Conservation (phyloP, 2,797 vertebrate species). For the Scleropages formosus region DNA sequence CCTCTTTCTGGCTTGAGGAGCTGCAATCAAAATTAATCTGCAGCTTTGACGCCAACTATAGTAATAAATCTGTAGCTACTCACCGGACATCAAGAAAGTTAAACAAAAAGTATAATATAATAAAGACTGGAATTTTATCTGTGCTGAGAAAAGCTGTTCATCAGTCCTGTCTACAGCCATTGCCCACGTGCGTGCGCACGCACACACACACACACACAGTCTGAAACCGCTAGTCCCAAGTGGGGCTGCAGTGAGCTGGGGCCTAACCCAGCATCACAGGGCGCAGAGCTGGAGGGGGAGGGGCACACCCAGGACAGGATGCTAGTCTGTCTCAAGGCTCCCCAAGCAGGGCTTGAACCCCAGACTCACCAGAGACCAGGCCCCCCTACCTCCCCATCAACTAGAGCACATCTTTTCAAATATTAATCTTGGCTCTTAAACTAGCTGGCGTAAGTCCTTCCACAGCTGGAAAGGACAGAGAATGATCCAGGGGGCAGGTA, state of each 20-base stretch:
- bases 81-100: neutral
- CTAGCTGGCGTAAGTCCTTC: slow-evolving; percentile 13
- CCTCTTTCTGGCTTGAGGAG: neutral
- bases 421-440: slow-evolving; percentile 33
- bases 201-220: too few relatives aligned
- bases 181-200: too few relatives aligned
- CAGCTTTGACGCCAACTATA: neutral
- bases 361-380: too few relatives aligned
- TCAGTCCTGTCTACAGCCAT: too few relatives aligned
- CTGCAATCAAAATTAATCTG: neutral
- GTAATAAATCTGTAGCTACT: slow-evolving; percentile 1
- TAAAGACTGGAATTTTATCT: neutral
- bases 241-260: too few relatives aligned
- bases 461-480: slow-evolving; percentile 28
- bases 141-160: slow-evolving; percentile 33
- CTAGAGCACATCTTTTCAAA: slow-evolving; percentile 27
- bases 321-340: too few relatives aligned
- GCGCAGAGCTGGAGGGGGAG: too few relatives aligned
- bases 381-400: slow-evolving; percentile 11
- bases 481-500: slow-evolving; percentile 42
- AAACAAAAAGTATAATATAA: slow-evolving; percentile 13
- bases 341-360: too few relatives aligned
- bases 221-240: too few relatives aligned
- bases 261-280: too few relatives aligned
- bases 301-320: too few relatives aligned